phyloP scores from a whole-genome alignment of 2,113 vertebrate genomes.

The Forbesichthys papilliferus region DNA sequence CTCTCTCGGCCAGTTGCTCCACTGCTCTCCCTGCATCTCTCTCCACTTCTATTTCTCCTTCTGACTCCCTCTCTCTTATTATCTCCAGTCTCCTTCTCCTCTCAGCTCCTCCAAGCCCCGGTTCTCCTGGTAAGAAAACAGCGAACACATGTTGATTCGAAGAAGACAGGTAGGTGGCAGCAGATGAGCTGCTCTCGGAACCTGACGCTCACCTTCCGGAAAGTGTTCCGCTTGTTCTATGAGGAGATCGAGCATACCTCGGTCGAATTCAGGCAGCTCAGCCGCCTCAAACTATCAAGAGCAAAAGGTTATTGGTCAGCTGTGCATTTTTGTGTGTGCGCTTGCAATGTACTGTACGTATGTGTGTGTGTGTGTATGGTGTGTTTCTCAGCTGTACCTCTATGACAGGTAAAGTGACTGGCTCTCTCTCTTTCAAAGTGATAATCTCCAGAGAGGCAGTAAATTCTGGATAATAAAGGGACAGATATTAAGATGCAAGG shows the following conservation, averaged over 20 bases:
- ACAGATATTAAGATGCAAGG: not conserved
- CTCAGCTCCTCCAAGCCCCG: slow-evolving; percentile 60
- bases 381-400: slow-evolving; percentile 64
- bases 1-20: no score
- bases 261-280: slow-evolving; percentile 71
- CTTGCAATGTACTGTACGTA: not conserved
- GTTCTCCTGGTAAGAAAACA: slow-evolving; percentile 62
- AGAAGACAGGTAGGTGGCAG: slow-evolving; percentile 79
- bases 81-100: not conserved
- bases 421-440: slow-evolving; percentile 77
- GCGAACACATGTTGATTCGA: slow-evolving; percentile 30
- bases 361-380: not conserved
- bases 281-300: slow-evolving; percentile 70
- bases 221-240: slow-evolving; percentile 74
- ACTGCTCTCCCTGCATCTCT: not conserved
- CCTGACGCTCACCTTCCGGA: slow-evolving; percentile 55
- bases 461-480: slow-evolving; percentile 43
- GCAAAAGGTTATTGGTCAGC: not conserved
- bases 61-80: not conserved
- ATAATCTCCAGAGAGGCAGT: slow-evolving; percentile 75
- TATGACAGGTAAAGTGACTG: slow-evolving; percentile 49
- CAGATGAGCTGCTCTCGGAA: slow-evolving; percentile 13
- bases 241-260: slow-evolving; percentile 72
- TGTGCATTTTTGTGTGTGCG: not conserved
- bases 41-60: slow-evolving; percentile 12